A percentile compares a stretch with the other conserved stretches of the same genome.
Evolutionary conservation across 2,888 invertebrate genomes (phyloP).

Genomic region (Coleophora deauratella): DNA sequence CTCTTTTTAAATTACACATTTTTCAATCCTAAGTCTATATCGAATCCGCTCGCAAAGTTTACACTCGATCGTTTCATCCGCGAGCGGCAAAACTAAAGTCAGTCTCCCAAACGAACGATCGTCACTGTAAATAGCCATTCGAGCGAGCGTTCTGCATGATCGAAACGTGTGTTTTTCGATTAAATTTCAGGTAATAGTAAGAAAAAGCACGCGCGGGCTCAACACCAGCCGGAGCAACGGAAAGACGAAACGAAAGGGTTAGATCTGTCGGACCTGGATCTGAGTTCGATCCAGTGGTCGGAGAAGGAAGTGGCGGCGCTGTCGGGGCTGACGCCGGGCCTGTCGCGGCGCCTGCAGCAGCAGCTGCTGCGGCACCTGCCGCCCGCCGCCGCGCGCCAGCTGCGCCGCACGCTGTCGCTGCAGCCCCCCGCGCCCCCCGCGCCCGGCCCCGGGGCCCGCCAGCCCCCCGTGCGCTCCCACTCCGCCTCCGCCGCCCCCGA

Average conservation of each 20-base stretch:
- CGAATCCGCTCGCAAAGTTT: not conserved
- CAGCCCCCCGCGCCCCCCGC: slow-evolving; percentile 50
- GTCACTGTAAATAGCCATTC: slow-evolving; percentile 63
- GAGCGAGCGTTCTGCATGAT: slow-evolving; percentile 71
- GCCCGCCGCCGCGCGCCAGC: slow-evolving; percentile 78
- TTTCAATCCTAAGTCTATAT: not conserved
- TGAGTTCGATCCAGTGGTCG: slow-evolving; percentile 79
- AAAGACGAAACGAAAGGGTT: slow-evolving; percentile 45
- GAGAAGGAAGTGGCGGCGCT: slow-evolving; percentile 80
- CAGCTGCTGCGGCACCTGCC: slow-evolving; percentile 81
- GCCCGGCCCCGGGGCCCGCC: slow-evolving; percentile 15
- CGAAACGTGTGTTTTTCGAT: slow-evolving; percentile 72
- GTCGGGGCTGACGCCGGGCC: slow-evolving; percentile 80
- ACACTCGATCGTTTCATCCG: not conserved
- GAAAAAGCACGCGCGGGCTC: slow-evolving; percentile 43
- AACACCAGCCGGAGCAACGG: slow-evolving; percentile 26
- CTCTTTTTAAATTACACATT: not conserved
- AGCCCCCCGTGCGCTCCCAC: slow-evolving; percentile 17
- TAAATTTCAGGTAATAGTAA: slow-evolving; percentile 67
- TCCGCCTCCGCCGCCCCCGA: slow-evolving; percentile 14
- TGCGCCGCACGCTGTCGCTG: slow-evolving; percentile 79
- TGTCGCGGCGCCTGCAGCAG: slow-evolving; percentile 81
- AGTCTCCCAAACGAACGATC: slow-evolving; percentile 9
- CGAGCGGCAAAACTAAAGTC: not conserved
- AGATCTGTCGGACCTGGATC: slow-evolving; percentile 77